Base-by-base conservation (phyloP, 1,140 invertebrate genomes). In the Ceratina calcarata region DNA sequence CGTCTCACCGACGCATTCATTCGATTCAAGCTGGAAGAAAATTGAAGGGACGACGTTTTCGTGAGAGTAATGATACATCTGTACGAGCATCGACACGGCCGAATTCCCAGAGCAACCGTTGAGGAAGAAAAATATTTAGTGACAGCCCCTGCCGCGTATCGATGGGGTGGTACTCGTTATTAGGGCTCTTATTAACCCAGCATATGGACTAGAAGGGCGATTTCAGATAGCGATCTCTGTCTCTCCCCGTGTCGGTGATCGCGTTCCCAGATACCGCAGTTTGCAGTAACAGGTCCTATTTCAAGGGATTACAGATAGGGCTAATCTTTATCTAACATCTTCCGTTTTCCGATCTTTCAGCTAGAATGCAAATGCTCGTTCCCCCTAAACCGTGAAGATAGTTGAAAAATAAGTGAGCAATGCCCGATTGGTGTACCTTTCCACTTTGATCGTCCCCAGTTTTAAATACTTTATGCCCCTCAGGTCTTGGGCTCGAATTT, bases 111-210 rank as follows among this genome's bases (percentile, higher is more conserved):
- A 75, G 84, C 80, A 83, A 78, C 84, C 85, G 91, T 91, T 89
- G 87, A 86, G 85, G 78, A 90, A 90, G 89, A 92, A 90, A 91
- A 92, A 93, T 93, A 92, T 91, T 92, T 91, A 89, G 90, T 92
- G 92, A 93, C 91, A 91, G 88, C 60, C 88, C 86, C 88, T 7
- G 37, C 37, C 53, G 55, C 58, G 66, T 80, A 80, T 78, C 84
- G 83, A 89, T 83, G 87, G 90, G 86, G 83, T 81, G 82, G 70
- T 68, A 74, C 84, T 79, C 80, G 84, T 91, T 91, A 92, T 92
- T 92, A 90, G 91, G 89, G 86, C 79, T 91, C 90, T 91, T 89
- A 91, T 91, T 91, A 90, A 82, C 85, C 83, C 87, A 90, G 91
- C 92, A 93, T 93, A 93, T 93, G 92, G 91, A 92, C 81, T 87